These are phyloP conservation scores for Chymomyza caudatula DNA, from an alignment of 2,888 invertebrate species.

Conservation along the genomic window DNA sequence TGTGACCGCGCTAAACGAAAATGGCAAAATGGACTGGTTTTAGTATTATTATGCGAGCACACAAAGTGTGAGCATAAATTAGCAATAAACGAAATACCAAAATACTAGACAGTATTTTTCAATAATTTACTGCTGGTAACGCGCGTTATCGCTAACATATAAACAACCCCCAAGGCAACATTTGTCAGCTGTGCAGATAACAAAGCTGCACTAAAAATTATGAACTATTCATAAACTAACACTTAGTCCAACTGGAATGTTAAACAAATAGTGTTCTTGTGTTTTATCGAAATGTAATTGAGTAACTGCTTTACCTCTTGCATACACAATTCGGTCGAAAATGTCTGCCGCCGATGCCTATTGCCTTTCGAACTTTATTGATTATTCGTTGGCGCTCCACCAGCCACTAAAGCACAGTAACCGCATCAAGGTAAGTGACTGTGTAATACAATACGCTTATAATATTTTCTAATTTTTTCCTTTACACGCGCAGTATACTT, in stretches of 20 bases:
- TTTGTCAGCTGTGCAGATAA: neutral
- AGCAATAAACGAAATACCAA: too few relatives aligned
- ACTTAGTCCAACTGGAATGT: neutral
- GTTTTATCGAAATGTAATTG: neutral
- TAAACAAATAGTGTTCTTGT: neutral
- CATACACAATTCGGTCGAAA: neutral
- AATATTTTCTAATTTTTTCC: slow-evolving; percentile 51
- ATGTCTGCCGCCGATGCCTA: slow-evolving; percentile 69
- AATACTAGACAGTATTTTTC: neutral
- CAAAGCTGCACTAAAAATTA: neutral
- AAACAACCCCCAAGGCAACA: neutral
- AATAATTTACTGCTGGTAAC: neutral
- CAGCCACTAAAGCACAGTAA: slow-evolving; percentile 83
- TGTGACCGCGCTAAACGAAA: neutral
- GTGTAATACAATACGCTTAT: neutral
- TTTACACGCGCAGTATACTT: slow-evolving; percentile 80
- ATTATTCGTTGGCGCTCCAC: slow-evolving; percentile 81
- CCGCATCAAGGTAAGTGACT: slow-evolving; percentile 83
- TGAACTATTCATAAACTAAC: neutral
- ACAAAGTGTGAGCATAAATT: too few relatives aligned
- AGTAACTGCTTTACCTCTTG: neutral
- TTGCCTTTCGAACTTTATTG: slow-evolving; percentile 80
- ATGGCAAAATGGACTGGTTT: neutral
- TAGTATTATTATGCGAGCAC: neutral
- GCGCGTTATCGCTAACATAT: neutral